Percentiles rank a stretch among this genome's conserved stretches.
phyloP scores from a whole-genome alignment of 2,113 vertebrate species.

The Petroica traversi region DNA sequence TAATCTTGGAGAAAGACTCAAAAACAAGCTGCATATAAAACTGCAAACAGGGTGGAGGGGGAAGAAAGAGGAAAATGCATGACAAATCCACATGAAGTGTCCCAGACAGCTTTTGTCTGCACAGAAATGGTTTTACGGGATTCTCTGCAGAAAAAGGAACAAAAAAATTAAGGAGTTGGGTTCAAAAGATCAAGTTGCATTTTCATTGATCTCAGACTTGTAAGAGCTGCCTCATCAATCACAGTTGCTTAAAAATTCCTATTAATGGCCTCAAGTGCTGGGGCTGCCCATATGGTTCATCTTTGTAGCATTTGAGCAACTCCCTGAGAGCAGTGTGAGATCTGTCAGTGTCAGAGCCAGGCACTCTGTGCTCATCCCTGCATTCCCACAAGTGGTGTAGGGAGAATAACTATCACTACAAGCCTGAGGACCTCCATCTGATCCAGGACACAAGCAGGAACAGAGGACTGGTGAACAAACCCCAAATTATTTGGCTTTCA shows the following conservation, averaged over 20 bases:
- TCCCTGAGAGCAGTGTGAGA: constrained; percentile 68
- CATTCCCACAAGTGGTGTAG: not conserved
- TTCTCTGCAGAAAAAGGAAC: constrained; percentile 65
- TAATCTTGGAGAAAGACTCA: not conserved
- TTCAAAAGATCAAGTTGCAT: constrained; percentile 81
- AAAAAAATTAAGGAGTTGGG: constrained; percentile 71
- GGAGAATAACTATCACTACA: not conserved
- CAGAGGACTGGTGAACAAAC: not conserved
- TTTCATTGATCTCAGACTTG: constrained; percentile 83
- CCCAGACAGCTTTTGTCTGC: constrained; percentile 75
- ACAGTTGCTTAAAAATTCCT: constrained; percentile 77
- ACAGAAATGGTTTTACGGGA: constrained; percentile 63
- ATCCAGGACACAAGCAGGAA: not conserved
- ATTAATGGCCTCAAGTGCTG: constrained; percentile 71
- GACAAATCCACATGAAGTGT: constrained; percentile 57
- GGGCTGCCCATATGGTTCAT: constrained; percentile 77
- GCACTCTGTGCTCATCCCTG: not conserved
- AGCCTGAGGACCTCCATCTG: not conserved
- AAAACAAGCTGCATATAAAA: not conserved
- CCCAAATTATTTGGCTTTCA: not conserved
- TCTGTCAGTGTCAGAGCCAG: constrained; percentile 74
- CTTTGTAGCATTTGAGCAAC: constrained; percentile 79
- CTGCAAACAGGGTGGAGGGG: not conserved
- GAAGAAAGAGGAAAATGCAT: constrained; percentile 54
- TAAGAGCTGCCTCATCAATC: constrained; percentile 79